Evolutionary conservation across 2,797 vertebrate species (phyloP), one percentile per base, ranked within the genome.

Genomic region (Enteromius trimaculatus): DNA sequence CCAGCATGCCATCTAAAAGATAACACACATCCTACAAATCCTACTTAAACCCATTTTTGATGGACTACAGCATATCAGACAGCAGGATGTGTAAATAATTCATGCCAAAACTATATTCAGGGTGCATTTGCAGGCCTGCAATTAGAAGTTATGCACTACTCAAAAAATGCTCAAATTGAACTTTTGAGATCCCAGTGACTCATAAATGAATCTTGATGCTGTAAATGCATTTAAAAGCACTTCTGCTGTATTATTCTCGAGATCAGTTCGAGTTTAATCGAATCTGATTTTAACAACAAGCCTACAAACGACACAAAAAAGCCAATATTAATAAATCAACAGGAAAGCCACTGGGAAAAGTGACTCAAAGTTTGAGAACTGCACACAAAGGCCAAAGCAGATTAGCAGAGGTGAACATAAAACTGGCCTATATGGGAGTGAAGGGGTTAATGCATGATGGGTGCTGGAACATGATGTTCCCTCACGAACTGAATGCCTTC

Each of bases 381-480:
- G 44, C 62, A 70, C 2, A 53, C 17, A 42, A 58, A 19, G 16
- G 23, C 2, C 0, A 55, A 14, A 47, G 44, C 23, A 31, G 23
- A 4, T 29, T 17, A 8, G n/a, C n/a, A 75, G 19, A 49, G 23
- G 49, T 68, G 47, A 13, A 23, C 14, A 37, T 16, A 2, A 13
- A 71, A n/a, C 23, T 34, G 80, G 21, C 80, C 68, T 71, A 0
- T 49, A 6, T 9, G 77, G 62, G 14, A 66, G 42, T 17, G 42
- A 76, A 55, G 31, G 47, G 34, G 29, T 17, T 55, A 71, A 34
- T n/a, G 58, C 37, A 34, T 68, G 16, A 49, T 26, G 9, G 0
- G 21, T 6, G 13, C 53, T 39, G 14, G 84, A 77, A 85, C 84
- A 81, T 66, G 58, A 64, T 85, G 84, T 85, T 85, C 84, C 49